phyloP scores from a whole-genome alignment of 2,113 vertebrate species.

The Myodes glareolus region DNA sequence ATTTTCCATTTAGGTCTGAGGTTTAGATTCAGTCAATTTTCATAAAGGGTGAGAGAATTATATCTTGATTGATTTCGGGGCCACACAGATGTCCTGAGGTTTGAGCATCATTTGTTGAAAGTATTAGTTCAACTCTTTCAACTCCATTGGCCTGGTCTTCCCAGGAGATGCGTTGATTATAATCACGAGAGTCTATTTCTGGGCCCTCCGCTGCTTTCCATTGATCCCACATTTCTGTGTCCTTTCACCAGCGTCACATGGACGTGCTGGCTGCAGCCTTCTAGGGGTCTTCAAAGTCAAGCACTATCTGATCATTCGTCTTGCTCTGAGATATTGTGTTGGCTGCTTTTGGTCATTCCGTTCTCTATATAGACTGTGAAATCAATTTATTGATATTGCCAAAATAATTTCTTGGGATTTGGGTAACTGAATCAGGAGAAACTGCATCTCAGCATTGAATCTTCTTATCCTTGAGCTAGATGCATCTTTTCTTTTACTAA shows the following conservation, averaged over 20 bases:
- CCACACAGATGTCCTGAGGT: too few relatives aligned
- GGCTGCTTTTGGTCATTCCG: too few relatives aligned
- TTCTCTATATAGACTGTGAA: neutral
- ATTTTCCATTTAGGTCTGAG: neutral
- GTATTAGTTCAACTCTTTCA: neutral
- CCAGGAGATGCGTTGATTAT: neutral
- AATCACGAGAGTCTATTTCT: neutral
- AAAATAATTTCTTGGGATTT: neutral
- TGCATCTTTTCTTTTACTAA: neutral
- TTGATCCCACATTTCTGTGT: too few relatives aligned
- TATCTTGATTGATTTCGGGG: too few relatives aligned
- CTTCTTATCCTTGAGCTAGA: fast-evolving
- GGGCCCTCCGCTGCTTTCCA: neutral
- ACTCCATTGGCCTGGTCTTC: too few relatives aligned
- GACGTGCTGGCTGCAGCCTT: fast-evolving
- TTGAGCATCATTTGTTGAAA: neutral
- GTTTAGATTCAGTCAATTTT: neutral
- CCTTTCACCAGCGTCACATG: fast-evolving
- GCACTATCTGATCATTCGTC: too few relatives aligned
- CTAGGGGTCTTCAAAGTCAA: neutral
- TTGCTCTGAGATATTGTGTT: too few relatives aligned
- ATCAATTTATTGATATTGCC: neutral
- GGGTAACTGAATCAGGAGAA: neutral
- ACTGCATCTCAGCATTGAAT: too few relatives aligned
- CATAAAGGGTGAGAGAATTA: neutral